These are phyloP conservation scores for Ctenoplectra terminalis DNA, from an alignment of 1,140 invertebrate genomes.

Conservation along the genomic window DNA sequence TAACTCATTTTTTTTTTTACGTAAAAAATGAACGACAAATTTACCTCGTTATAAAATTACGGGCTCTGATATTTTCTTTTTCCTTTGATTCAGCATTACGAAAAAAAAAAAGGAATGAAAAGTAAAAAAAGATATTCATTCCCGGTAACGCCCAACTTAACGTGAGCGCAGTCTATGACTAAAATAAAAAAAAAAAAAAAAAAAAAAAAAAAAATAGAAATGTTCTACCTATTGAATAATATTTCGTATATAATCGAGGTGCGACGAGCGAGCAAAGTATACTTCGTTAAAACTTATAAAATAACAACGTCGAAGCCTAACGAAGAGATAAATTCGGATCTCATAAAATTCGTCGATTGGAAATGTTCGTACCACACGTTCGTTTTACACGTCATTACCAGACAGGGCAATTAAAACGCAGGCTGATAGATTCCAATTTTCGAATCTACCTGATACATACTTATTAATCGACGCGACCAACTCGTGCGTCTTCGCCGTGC, in stretches of 20 bases:
- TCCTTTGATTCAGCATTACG: not conserved
- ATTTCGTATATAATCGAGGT: conserved; percentile 6
- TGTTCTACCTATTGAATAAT: conserved; percentile 39
- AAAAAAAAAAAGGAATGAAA: not conserved
- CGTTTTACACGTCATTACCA: conserved; percentile 28
- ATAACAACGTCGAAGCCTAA: conserved; percentile 25
- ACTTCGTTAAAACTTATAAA: conserved; percentile 27
- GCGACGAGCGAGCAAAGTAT: conserved; percentile 13
- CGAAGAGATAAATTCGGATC: conserved; percentile 42
- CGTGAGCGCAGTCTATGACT: not conserved
- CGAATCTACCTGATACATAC: conserved; percentile 35
- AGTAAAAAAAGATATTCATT: not conserved
- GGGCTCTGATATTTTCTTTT: not conserved
- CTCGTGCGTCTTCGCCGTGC: not conserved
- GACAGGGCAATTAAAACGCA: not conserved
- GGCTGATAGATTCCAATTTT: conserved; percentile 37
- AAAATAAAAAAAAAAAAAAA: conserved; percentile 16
- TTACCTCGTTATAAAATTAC: conserved; percentile 1
- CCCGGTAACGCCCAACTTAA: not conserved
- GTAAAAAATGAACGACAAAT: not conserved
- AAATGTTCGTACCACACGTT: conserved; percentile 45
- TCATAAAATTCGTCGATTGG: conserved; percentile 18
- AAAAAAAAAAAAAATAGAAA: not conserved
- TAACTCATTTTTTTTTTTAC: not conserved
- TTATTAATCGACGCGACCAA: not conserved